Evolutionary conservation across 2,888 invertebrate genomes (phyloP).

Genomic region (Tromatobia lineatoria): DNA sequence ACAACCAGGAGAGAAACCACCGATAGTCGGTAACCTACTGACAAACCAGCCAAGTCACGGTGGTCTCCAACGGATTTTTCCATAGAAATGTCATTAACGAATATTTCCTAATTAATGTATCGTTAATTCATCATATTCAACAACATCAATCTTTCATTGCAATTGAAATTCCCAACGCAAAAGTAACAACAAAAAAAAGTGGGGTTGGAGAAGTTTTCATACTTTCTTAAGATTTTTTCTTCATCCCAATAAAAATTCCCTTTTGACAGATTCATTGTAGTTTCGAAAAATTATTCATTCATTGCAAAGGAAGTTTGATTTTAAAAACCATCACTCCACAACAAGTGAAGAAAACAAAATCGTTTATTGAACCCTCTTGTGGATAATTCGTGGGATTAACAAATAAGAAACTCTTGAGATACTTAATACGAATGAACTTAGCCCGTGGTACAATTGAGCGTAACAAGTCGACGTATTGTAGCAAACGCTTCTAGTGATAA

Average conservation of each 20-base stretch:
- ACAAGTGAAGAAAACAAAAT: background rate
- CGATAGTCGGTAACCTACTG: constrained; percentile 66
- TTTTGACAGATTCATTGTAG: no score
- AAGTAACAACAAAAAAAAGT: no score
- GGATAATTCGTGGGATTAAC: background rate
- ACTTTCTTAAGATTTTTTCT: no score
- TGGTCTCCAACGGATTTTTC: constrained; percentile 7
- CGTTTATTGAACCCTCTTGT: background rate
- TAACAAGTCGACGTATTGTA: background rate
- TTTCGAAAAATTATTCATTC: no score
- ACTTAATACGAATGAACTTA: background rate
- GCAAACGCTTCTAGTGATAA: constrained; percentile 16
- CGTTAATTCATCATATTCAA: constrained; percentile 20
- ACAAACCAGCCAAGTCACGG: constrained; percentile 47
- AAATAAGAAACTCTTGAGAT: background rate
- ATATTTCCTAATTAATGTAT: constrained; percentile 30
- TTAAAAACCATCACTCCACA: no score
- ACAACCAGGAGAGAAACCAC: constrained; percentile 54
- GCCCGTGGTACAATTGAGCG: background rate
- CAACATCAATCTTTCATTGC: no score
- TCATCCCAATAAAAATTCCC: no score
- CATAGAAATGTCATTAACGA: constrained; percentile 20
- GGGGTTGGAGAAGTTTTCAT: no score
- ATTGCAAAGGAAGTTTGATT: no score
- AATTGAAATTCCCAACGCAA: no score